phyloP scores from a whole-genome alignment of 2,797 vertebrate species.

The Lithobates pipiens region DNA sequence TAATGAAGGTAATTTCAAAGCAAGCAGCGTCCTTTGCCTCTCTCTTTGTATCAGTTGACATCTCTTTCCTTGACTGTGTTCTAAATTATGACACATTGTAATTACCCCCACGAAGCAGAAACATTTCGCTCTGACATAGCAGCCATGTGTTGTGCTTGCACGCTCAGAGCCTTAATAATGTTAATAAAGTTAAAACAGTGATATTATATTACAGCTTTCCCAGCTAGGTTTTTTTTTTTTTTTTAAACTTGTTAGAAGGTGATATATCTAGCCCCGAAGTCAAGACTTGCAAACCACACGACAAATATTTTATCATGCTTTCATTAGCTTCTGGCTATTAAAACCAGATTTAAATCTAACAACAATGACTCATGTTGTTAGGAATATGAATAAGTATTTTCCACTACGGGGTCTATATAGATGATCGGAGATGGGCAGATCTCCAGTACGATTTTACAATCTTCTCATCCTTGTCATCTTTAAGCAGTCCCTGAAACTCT shows the following conservation, averaged over 20 bases:
- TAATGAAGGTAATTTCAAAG: slow-evolving; percentile 88
- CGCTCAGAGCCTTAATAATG: background rate
- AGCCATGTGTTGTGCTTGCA: slow-evolving; percentile 33
- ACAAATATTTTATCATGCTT: background rate
- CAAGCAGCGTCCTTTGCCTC: slow-evolving; percentile 74
- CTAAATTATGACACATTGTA: slow-evolving; percentile 62
- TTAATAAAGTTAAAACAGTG: slow-evolving; percentile 33
- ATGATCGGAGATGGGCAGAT: too few species aligned
- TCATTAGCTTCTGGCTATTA: background rate
- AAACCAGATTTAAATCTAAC: background rate
- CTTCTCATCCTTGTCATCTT: background rate
- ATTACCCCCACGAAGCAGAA: slow-evolving; percentile 50
- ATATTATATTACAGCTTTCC: slow-evolving; percentile 27
- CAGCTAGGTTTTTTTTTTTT: background rate
- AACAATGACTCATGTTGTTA: background rate
- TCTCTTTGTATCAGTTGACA: slow-evolving; percentile 68
- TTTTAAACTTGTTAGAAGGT: slow-evolving; percentile 1
- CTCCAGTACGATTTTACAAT: background rate
- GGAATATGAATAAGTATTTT: background rate
- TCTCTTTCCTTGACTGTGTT: slow-evolving; percentile 59
- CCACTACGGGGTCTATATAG: background rate
- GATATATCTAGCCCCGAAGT: background rate
- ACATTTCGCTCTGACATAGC: slow-evolving; percentile 38
- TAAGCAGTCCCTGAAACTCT: background rate
- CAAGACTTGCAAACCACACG: background rate